These are phyloP conservation scores for Drosophila murphyi DNA, from an alignment of 1,140 invertebrate species.

Conservation along the genomic window DNA sequence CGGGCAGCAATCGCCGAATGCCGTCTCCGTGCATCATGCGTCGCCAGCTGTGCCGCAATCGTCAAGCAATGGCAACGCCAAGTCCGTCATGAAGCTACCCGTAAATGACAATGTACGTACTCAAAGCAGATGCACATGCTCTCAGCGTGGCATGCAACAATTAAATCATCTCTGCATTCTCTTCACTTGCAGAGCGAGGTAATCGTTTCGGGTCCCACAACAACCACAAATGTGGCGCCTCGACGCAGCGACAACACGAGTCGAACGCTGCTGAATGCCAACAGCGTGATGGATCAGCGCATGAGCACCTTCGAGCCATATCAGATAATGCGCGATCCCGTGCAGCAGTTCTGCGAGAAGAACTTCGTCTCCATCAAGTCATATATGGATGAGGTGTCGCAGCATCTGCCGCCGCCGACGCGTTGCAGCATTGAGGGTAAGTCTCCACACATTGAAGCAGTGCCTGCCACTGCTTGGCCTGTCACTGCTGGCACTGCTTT, in stretches of 20 bases:
- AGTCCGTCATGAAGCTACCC: conserved; percentile 83
- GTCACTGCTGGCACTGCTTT: no score
- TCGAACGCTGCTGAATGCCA: conserved; percentile 88
- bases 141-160: background rate
- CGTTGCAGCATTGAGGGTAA: conserved; percentile 96
- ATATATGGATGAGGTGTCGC: conserved; percentile 94
- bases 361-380: conserved; percentile 95
- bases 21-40: conserved; percentile 81
- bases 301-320: conserved; percentile 95
- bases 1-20: conserved; percentile 52
- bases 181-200: conserved; percentile 67
- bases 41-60: conserved; percentile 77
- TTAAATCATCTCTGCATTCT: background rate
- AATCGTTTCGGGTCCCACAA: conserved; percentile 86
- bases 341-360: conserved; percentile 97
- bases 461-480: background rate
- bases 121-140: background rate
- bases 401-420: conserved; percentile 93
- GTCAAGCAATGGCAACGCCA: conserved; percentile 76
- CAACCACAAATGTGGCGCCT: conserved; percentile 87
- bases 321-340: conserved; percentile 93
- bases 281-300: conserved; percentile 87
- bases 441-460: background rate
- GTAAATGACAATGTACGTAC: conserved; percentile 77
- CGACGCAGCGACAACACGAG: conserved; percentile 89